Percentiles rank a stretch among this genome's conserved stretches.
These are phyloP conservation scores for Neogobius melanostomus DNA, from an alignment of 2,113 vertebrate genomes.

Conservation along the genomic window DNA sequence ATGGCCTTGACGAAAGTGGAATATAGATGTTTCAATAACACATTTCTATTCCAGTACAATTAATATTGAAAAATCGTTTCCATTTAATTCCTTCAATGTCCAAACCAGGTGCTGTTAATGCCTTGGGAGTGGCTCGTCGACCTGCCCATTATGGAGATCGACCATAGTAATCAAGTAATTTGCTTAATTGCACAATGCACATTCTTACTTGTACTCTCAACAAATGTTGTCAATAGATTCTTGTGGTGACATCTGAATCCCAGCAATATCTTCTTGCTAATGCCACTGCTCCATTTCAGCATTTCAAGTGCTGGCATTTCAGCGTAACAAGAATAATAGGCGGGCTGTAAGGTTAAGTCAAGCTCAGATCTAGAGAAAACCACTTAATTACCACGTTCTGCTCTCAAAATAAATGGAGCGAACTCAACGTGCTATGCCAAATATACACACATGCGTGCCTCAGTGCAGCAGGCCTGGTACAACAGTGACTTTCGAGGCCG, in stretches of 20 bases:
- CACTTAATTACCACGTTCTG: slow-evolving; percentile 60
- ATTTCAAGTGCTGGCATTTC: slow-evolving; percentile 15
- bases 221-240: neutral
- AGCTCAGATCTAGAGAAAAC: slow-evolving; percentile 52
- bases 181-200: too few relatives aligned
- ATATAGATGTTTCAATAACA: too few relatives aligned
- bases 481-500: slow-evolving; percentile 68
- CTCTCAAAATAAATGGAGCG: slow-evolving; percentile 55
- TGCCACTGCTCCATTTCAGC: neutral
- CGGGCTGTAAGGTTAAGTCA: slow-evolving; percentile 22
- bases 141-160: too few relatives aligned
- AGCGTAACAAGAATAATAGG: slow-evolving; percentile 6
- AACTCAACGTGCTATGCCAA: slow-evolving; percentile 32
- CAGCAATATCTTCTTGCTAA: neutral
- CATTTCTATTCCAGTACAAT: too few relatives aligned
- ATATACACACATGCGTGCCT: slow-evolving; percentile 19
- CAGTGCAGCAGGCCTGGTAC: slow-evolving; percentile 33
- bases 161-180: too few relatives aligned
- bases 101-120: too few relatives aligned
- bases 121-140: too few relatives aligned
- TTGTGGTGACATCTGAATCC: neutral
- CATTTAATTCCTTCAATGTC: too few relatives aligned
- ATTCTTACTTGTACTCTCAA: neutral
- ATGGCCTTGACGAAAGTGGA: too few relatives aligned
- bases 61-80: too few relatives aligned